A percentile compares a stretch with the other conserved stretches of the same genome.
These are phyloP conservation scores for Emydocephalus ijimae DNA, from an alignment of 2,113 vertebrate species.

Conservation along the genomic window DNA sequence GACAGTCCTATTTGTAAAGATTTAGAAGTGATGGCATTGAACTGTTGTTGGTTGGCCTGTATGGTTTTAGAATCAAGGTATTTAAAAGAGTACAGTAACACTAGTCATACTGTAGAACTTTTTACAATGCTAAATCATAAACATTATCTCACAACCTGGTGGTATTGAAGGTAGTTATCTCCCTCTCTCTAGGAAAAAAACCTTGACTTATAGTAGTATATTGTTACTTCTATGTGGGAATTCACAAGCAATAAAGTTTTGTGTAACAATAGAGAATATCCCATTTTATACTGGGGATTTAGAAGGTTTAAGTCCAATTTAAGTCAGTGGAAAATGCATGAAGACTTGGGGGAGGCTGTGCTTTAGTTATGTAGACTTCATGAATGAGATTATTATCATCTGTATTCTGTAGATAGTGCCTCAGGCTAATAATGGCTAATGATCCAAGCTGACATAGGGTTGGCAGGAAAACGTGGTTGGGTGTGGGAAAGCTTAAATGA, in stretches of 20 bases:
- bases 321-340: background rate
- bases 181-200: background rate
- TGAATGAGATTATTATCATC: background rate
- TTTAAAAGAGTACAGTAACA: background rate
- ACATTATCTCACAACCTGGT: background rate
- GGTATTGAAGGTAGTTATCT: background rate
- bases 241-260: background rate
- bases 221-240: background rate
- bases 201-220: background rate
- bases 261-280: background rate
- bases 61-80: background rate
- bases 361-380: background rate
- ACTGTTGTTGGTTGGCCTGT: background rate
- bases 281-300: background rate
- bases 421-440: slow-evolving; percentile 28
- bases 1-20: background rate
- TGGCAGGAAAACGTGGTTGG: background rate
- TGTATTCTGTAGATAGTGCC: background rate
- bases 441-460: slow-evolving; percentile 27
- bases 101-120: background rate
- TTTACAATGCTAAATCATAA: background rate
- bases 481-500: slow-evolving; percentile 36
- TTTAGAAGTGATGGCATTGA: background rate
- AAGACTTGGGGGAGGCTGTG: background rate
- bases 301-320: background rate